Base-by-base conservation (phyloP, 2,888 invertebrate species). In the Podotricha telesiphe region DNA sequence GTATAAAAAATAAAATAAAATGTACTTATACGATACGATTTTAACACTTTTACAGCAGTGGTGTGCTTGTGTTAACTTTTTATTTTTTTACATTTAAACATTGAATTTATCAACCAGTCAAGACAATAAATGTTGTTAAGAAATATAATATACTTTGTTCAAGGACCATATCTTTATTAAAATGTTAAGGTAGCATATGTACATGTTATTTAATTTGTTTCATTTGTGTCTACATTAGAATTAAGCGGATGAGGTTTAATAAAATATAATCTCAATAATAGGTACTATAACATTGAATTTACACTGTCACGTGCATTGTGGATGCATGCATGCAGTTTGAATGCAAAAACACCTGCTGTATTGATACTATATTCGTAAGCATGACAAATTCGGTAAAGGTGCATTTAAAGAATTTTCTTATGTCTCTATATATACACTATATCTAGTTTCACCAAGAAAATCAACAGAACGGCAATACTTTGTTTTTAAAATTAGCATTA, bases 301-400 rank as follows among this genome's bases (percentile, higher is more conserved):
- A 7, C 34, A 53, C 17, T 53, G 53, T 34, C 53, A 22, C 34
- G 17, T 28, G 28, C 6, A 28, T n/a, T n/a, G 28, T 28, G 6
- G 28, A 4, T 4, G 28, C 34, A 51, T 51, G n/a, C n/a, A 51
- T 28, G n/a, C 20, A 4, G 22, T 3, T 15, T 51, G 15, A 4
- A 8, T 28, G 28, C 51, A 53, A 53, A 28, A 53, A 53, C 53
- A 34, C 53, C 34, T 53, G 34, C 28, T 53, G 34, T 34, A 2
- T 1, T 11, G 11, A 13, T 42, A 42, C 10, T 53, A 34, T 51
- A 28, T 28, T 28, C 13, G 15, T 22, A n/a, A n/a, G 3, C n/a
- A 34, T 28, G 53, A 53, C 28, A n/a, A 53, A 28, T 10, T 53
- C 10, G 8, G 2, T 53, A 34, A 34, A 53, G n/a, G 15, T n/a